phyloP scores from a whole-genome alignment of 2,888 invertebrate genomes.

The Cephonodes hylas region DNA sequence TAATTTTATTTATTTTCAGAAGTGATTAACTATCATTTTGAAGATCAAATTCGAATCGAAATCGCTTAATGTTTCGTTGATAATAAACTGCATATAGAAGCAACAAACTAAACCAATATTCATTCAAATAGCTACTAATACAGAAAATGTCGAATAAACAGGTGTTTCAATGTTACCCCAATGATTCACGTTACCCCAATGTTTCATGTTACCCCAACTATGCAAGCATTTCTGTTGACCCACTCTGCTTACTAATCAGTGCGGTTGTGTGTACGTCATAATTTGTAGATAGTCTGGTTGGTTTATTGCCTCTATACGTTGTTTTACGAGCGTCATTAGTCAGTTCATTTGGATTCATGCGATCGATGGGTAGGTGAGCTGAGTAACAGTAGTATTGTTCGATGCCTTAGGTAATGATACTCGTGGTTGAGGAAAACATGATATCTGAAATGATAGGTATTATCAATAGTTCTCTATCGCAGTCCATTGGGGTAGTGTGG shows the following conservation, averaged over 20 bases:
- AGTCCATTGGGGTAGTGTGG: too few species aligned
- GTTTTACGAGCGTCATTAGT: not conserved
- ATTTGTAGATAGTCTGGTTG: not conserved
- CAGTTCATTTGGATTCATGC: not conserved
- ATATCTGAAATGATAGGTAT: too few species aligned
- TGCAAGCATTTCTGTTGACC: not conserved
- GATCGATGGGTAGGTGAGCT: not conserved
- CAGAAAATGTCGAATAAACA: not conserved
- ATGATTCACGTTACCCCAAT: not conserved
- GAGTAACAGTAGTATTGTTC: not conserved
- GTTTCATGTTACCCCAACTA: not conserved
- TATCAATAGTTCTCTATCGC: too few species aligned
- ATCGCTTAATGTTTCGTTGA: too few species aligned
- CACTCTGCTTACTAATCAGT: not conserved
- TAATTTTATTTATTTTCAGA: too few species aligned
- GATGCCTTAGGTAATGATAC: not conserved
- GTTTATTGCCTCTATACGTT: constrained; percentile 1
- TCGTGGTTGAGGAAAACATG: not conserved
- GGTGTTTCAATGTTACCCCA: not conserved
- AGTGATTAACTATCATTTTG: too few species aligned
- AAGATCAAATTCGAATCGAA: too few species aligned
- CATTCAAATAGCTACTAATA: not conserved
- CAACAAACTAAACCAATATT: not conserved
- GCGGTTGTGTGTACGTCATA: constrained; percentile 1
- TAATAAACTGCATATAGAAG: not conserved